phyloP scores from a whole-genome alignment of 2,888 invertebrate species.

The Pandemis cinnamomeana region DNA sequence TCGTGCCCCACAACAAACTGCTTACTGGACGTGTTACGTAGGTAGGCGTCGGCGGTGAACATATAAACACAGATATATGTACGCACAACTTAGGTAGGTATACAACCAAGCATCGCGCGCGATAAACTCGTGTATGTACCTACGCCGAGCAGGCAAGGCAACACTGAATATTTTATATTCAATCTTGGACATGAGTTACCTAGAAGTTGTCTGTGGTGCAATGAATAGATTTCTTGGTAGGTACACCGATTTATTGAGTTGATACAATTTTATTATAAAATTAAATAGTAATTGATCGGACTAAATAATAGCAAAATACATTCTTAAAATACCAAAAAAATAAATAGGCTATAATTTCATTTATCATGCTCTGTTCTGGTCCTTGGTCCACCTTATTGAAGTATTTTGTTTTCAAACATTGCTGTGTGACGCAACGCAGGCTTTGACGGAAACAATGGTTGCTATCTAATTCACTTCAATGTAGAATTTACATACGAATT shows the following conservation, averaged over 20 bases:
- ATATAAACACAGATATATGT: conserved; percentile 66
- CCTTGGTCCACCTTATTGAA: background rate
- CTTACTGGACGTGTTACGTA: conserved; percentile 83
- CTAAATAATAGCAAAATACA: background rate
- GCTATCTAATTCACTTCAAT: background rate
- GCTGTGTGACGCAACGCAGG: background rate
- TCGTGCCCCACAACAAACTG: conserved; percentile 84
- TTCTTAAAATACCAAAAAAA: too few species aligned
- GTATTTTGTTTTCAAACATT: conserved; percentile 19
- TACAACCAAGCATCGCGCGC: conserved; percentile 57
- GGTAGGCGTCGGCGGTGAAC: conserved; percentile 69
- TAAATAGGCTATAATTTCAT: background rate
- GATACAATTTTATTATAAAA: background rate
- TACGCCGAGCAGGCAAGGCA: conserved; percentile 44
- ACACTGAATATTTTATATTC: conserved; percentile 49
- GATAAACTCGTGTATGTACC: conserved; percentile 55
- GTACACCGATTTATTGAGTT: background rate
- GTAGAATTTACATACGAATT: background rate
- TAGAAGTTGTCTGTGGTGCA: conserved; percentile 25
- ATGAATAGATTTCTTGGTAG: background rate
- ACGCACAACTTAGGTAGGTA: conserved; percentile 48
- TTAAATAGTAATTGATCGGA: background rate
- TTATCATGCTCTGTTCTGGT: background rate
- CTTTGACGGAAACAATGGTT: conserved; percentile 11
- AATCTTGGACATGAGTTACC: conserved; percentile 43